Base-by-base conservation (phyloP, 1,140 invertebrate species). In the Heliconius congener region DNA sequence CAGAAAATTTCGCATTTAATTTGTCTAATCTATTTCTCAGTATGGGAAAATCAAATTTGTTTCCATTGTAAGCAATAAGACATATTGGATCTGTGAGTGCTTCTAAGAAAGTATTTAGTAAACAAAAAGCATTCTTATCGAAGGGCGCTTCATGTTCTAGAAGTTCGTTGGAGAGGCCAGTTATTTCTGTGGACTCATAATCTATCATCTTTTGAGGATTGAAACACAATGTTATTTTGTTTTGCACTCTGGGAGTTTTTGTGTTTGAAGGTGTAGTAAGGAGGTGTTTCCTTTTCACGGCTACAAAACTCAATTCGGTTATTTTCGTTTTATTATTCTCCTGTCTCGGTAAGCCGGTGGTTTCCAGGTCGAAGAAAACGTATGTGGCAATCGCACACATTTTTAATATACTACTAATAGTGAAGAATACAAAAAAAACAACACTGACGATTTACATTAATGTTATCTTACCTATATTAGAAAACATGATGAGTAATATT, bases 291-390 rank as follows among this genome's bases (percentile, higher is more conserved):
- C 94, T 90, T 75, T 94, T 93, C 3, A 96, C 94, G 2, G 95
- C 95, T 1, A 96, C 83, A 76, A 97, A 88, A 80, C 95, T 95
- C 0, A 97, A 76, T 90, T 97, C 96, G 3, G 96, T 96, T 55
- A 97, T 96, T 91, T 92, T 95, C 1, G 96, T 96, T 82, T 91
- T 91, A 76, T 93, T 93, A 37, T 73, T 76, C 57, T 95, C 94
- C 52, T 92, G 81, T 8, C 84, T 87, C 0, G 95, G 95, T 4
- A 97, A 85, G 42, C 96, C 96, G 2, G 96, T 96, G 1, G 96
- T 96, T 91, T 97, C 96, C 37, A 96, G 82, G 83, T 97, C 96
- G 23, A 97, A 74, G 86, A 96, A 96, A 39, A 96, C 94, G 89
- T 95, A 96, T 1, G 96, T 95, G 50, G 91, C 87, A 34, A 96